These are phyloP conservation scores for Colossoma macropomum DNA, from an alignment of 2,113 vertebrate genomes.

Conservation along the genomic window DNA sequence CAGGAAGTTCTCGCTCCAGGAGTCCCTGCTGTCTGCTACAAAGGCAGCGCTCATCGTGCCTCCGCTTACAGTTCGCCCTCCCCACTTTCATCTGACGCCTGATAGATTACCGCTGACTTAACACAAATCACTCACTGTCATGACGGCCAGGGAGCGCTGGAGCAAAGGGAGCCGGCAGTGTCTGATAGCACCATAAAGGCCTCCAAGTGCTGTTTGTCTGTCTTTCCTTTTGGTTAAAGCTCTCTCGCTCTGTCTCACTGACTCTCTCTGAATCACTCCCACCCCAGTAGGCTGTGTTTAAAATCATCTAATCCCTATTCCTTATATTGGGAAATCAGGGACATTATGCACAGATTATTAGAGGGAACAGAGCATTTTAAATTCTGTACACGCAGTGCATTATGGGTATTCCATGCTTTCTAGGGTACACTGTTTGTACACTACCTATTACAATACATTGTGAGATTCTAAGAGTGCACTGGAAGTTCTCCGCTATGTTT, in stretches of 20 bases:
- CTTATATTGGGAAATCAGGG: neutral
- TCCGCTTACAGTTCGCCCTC: conserved; percentile 58
- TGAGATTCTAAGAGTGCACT: too few species aligned
- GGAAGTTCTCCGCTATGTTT: too few species aligned
- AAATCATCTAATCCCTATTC: neutral
- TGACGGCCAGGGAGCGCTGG: conserved; percentile 51
- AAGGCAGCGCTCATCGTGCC: conserved; percentile 53
- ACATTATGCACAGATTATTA: neutral
- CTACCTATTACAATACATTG: too few species aligned
- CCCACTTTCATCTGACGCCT: conserved; percentile 69
- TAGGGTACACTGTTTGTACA: too few species aligned
- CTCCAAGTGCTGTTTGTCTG: conserved; percentile 56
- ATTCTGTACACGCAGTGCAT: too few species aligned
- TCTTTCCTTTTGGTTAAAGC: conserved; percentile 66
- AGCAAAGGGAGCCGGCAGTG: conserved; percentile 40
- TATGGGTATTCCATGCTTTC: too few species aligned
- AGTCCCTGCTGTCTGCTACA: conserved; percentile 63
- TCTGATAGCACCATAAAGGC: conserved; percentile 20
- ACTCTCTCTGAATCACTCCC: conserved; percentile 46
- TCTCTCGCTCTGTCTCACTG: conserved; percentile 42
- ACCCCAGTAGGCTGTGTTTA: neutral
- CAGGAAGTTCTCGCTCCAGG: conserved; percentile 69
- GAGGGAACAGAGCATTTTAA: too few species aligned
- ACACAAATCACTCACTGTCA: conserved; percentile 81
- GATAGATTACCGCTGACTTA: conserved; percentile 80